A percentile compares a stretch with the other conserved stretches of the same genome.
Evolutionary conservation across 2,888 invertebrate species (phyloP).

Genomic region (Trachelus iudaicus): DNA sequence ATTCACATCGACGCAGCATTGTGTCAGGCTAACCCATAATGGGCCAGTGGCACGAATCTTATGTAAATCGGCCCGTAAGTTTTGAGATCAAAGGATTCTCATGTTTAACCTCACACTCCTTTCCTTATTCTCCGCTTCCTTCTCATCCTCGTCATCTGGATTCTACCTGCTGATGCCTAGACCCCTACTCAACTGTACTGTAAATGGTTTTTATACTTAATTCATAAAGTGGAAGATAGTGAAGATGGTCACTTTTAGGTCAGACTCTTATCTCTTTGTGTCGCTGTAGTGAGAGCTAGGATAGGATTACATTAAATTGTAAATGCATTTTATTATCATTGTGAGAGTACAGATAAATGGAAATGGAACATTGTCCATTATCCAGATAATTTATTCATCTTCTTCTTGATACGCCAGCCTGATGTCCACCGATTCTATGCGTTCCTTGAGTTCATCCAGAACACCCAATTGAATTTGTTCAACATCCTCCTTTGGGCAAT

Average conservation of each 20-base stretch:
- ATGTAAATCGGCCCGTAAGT: conserved; percentile 42
- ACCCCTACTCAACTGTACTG: neutral
- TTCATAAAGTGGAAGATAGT: neutral
- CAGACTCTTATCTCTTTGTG: neutral
- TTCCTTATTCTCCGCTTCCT: neutral
- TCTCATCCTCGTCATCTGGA: neutral
- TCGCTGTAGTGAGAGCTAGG: neutral
- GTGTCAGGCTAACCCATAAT: conserved; percentile 38
- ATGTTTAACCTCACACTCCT: neutral
- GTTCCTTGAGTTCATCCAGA: conserved; percentile 68
- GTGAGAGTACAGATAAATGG: neutral
- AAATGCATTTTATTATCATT: neutral
- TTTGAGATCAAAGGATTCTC: neutral
- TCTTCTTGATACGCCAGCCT: conserved; percentile 44
- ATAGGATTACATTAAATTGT: neutral
- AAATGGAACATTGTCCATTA: neutral
- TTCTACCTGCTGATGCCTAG: neutral
- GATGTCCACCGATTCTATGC: conserved; percentile 46
- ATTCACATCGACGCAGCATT: conserved; percentile 40
- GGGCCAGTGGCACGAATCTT: conserved; percentile 50
- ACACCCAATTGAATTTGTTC: conserved; percentile 81
- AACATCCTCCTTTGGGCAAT: conserved; percentile 87
- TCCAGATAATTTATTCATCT: conserved; percentile 11
- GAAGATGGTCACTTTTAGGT: neutral
- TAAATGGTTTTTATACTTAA: neutral